phyloP scores from a whole-genome alignment of 2,113 vertebrate genomes.

The Monarcha castaneiventris region DNA sequence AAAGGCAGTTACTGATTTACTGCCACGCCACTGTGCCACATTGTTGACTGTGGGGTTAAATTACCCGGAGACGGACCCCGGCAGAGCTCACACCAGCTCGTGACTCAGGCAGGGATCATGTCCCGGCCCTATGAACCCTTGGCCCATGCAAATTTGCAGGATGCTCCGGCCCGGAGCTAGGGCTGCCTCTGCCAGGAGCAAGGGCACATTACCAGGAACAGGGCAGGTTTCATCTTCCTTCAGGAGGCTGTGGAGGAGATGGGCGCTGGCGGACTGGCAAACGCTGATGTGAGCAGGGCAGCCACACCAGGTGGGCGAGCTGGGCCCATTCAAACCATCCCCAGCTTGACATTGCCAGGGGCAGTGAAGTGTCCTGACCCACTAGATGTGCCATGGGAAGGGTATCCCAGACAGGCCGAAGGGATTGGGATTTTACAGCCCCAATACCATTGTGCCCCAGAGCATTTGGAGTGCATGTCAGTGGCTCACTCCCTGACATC shows the following conservation, averaged over 20 bases:
- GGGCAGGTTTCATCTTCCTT: background rate
- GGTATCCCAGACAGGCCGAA: fast-evolving
- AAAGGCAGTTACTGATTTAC: constrained; percentile 53
- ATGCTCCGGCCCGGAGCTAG: background rate
- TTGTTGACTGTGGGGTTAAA: constrained; percentile 55
- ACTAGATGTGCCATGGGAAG: fast-evolving
- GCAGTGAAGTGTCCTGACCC: fast-evolving
- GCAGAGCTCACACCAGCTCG: background rate
- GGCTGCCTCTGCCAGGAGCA: background rate
- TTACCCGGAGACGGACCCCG: background rate
- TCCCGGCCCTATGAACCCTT: background rate
- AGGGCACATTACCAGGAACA: background rate
- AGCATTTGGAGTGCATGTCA: fast-evolving
- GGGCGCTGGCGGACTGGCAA: background rate
- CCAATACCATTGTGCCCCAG: fast-evolving
- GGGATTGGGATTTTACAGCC: fast-evolving
- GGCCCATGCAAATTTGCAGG: background rate
- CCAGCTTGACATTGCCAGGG: fast-evolving
- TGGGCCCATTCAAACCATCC: background rate
- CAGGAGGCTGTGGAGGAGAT: background rate
- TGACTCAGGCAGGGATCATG: background rate
- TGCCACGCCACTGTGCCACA: background rate
- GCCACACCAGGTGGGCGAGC: background rate
- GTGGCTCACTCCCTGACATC: background rate
- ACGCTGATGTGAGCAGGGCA: background rate